Evolutionary conservation across 2,113 vertebrate species (phyloP).

Genomic region (Bubo scandiacus): DNA sequence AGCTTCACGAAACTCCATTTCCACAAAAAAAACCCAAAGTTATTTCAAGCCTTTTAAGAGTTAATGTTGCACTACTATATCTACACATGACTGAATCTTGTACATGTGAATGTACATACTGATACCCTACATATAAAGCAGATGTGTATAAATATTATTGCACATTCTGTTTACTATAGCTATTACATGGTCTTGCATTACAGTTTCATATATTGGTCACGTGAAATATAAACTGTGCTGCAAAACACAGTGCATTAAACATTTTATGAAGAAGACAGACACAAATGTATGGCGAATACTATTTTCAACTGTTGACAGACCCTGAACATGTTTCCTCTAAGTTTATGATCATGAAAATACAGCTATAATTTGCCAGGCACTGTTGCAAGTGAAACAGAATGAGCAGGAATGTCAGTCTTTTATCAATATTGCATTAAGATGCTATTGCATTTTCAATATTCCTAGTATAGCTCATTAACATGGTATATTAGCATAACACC

Average conservation of each 20-base stretch:
- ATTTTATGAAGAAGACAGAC: conserved; percentile 26
- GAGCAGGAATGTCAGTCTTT: conserved; percentile 29
- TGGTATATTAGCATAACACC: not conserved
- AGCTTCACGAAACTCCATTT: not conserved
- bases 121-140: not conserved
- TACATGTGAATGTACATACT: rapidly evolving
- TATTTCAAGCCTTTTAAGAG: not conserved
- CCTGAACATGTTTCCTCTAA: conserved; percentile 29
- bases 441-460: conserved; percentile 47
- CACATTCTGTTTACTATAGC: conserved; percentile 16
- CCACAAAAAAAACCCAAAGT: not conserved
- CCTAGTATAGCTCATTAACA: conserved; percentile 33
- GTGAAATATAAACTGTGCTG: not conserved
- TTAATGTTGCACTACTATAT: not conserved
- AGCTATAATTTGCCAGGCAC: conserved; percentile 39
- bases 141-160: conserved; percentile 41
- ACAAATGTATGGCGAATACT: not conserved
- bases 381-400: conserved; percentile 20
- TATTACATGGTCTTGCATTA: not conserved
- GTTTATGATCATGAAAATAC: conserved; percentile 44
- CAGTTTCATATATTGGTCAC: not conserved
- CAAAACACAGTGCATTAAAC: conserved; percentile 20
- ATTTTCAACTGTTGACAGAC: conserved; percentile 40
- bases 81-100: not conserved
- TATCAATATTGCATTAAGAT: conserved; percentile 61